Evolutionary conservation across 2,113 vertebrate species (phyloP).

Genomic region (Corapipo altera): DNA sequence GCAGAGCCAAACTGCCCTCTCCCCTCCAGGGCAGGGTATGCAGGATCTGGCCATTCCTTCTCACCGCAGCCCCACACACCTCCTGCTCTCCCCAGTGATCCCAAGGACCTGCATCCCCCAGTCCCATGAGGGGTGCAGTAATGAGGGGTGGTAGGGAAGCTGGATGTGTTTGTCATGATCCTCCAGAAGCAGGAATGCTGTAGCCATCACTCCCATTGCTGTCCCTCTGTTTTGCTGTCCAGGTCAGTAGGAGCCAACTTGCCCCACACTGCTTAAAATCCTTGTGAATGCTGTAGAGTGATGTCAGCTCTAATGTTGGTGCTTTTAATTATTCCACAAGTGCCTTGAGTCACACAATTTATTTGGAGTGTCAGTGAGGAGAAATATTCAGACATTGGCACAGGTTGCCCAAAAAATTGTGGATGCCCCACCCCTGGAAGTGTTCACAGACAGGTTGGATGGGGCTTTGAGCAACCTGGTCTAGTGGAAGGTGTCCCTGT

Average conservation of each 20-base stretch:
- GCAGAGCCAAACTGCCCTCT: background rate
- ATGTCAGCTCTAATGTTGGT: background rate
- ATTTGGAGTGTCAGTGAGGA: background rate
- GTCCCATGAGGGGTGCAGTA: too few relatives aligned
- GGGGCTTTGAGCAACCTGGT: background rate
- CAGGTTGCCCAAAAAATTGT: background rate
- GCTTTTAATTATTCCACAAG: background rate
- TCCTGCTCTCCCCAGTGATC: rapidly evolving
- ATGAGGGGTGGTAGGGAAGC: background rate
- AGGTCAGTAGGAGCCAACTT: background rate
- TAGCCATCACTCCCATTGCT: background rate
- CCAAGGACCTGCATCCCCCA: background rate
- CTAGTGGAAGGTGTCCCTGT: background rate
- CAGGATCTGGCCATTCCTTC: background rate
- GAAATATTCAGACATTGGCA: background rate
- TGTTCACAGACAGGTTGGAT: background rate
- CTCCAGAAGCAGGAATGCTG: background rate
- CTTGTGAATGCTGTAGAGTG: background rate
- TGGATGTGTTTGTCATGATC: background rate
- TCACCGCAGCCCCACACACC: rapidly evolving
- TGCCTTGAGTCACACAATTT: background rate
- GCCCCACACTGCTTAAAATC: background rate
- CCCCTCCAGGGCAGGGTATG: background rate
- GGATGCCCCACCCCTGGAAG: background rate
- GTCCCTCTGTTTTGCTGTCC: background rate